Conservation (phyloP, 2,113 vertebrate species). For the Oenanthe melanoleuca region DNA sequence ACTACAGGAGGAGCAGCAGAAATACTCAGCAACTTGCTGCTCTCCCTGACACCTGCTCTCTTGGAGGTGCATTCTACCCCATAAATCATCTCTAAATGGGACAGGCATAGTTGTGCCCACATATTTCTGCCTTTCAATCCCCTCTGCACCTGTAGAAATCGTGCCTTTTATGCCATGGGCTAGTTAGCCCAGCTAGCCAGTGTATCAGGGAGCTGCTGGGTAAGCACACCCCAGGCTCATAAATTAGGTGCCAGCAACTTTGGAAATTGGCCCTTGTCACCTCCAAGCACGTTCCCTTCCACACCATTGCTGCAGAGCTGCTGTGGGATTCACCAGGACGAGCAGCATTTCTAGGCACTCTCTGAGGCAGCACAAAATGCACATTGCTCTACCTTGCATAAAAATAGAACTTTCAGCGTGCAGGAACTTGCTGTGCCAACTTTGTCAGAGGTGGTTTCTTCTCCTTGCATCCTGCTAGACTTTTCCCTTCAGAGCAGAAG, state of each 20-base stretch:
- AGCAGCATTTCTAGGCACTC: background rate
- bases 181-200: constrained; percentile 6
- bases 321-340: background rate
- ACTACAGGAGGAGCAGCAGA: background rate
- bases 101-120: background rate
- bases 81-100: constrained; percentile 43
- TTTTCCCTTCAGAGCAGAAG: background rate
- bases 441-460: background rate
- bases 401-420: background rate
- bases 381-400: background rate
- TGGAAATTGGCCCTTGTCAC: constrained; percentile 37
- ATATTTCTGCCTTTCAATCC: background rate
- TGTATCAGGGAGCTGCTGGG: background rate
- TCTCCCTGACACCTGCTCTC: constrained; percentile 17
- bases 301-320: background rate
- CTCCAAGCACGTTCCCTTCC: constrained; percentile 22
- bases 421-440: background rate
- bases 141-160: constrained; percentile 16
- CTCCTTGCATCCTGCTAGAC: background rate
- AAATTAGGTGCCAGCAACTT: constrained; percentile 43
- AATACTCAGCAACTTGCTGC: background rate
- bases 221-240: constrained; percentile 7
- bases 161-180: background rate
- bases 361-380: background rate
- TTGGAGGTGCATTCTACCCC: background rate